Evolutionary conservation across 2,888 invertebrate species (phyloP), one percentile per base, ranked within the genome.

Genomic region (Drosophila flavopinicola): DNA sequence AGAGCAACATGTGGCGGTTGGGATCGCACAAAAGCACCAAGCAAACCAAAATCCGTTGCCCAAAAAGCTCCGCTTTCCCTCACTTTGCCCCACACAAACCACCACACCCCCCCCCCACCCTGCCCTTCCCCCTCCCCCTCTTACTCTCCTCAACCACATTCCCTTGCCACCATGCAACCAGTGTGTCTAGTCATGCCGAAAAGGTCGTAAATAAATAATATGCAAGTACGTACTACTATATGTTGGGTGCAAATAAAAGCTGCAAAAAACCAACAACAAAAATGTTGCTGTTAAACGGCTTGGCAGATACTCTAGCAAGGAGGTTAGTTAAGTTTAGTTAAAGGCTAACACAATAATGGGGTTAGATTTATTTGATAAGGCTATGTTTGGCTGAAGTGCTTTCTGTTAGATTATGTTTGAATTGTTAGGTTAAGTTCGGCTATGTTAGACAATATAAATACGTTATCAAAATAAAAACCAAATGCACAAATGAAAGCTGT

Each of bases 141-240:
- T n/a, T n/a, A n/a, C n/a, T n/a, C n/a, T n/a, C n/a, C n/a, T n/a
- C n/a, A n/a, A n/a, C n/a, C n/a, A n/a, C n/a, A n/a, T n/a, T n/a
- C n/a, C n/a, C n/a, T n/a, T n/a, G n/a, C n/a, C n/a, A n/a, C n/a
- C n/a, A n/a, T n/a, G n/a, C n/a, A n/a, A n/a, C n/a, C n/a, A n/a
- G n/a, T n/a, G n/a, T 49, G 57, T 52, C 61, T 68, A 57, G 74
- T 70, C 74, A 56, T 67, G 60, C 52, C 33, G 73, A 42, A 60
- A 66, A 44, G 35, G 48, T 47, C 45, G 63, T 74, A 58, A 74
- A 71, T 71, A 71, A 71, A 68, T 74, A 68, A 71, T 68, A 47
- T 51, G 49, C 52, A 45, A 57, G 39, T 53, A 33, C n/a, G n/a
- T n/a, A n/a, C n/a, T n/a, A n/a, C 20, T 20, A 20, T 48, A 53